Base-by-base conservation (phyloP, 2,888 invertebrate species). In the Platycheirus rosarum region DNA sequence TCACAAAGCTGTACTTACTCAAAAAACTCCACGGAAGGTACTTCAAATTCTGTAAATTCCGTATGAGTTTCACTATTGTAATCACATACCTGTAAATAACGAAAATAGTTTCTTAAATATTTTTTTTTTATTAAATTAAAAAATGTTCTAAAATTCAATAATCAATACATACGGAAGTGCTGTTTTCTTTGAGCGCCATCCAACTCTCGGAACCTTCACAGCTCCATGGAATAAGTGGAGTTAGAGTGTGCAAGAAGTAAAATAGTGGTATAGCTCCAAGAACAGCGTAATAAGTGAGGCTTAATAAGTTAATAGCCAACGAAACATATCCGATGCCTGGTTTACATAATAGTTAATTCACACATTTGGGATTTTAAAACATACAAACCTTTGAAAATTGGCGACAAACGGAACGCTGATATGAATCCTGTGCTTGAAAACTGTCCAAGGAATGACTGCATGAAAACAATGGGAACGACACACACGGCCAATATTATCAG, bases 371-470 rank as follows among this genome's bases (percentile, higher is more conserved):
- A 35, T 9, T 3, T 35, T 9, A 35, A 35, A 35, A 35, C 3
- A 29, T 6, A 29, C 35, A 82, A 91, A 96, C 97, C 97, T 94
- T 97, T 97, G 89, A 97, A 96, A 55, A 97, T 91, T 2, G 97
- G 97, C 71, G 94, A 93, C 80, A 95, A 93, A 85, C 94, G 94
- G 91, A 96, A 97, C 60, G 95, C 92, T 8, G 95, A 94, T 86
- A 96, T 93, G 85, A 95, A 95, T 85, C 96, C 95, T 60, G 94
- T 94, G 86, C 95, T 95, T 23, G 95, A 93, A 89, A 96, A 96
- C 88, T 97, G 97, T 26, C 97, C 97, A 87, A 97, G 91, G 11
- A 95, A 94, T 0, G 96, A 94, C 90, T 97, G 97, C 91, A 97
- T 92, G 87, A 97, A 95, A 88, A 97, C 95, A 79, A 97, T 92